Conservation (phyloP, 1,140 invertebrate species). For the Pissodes strobi region DNA sequence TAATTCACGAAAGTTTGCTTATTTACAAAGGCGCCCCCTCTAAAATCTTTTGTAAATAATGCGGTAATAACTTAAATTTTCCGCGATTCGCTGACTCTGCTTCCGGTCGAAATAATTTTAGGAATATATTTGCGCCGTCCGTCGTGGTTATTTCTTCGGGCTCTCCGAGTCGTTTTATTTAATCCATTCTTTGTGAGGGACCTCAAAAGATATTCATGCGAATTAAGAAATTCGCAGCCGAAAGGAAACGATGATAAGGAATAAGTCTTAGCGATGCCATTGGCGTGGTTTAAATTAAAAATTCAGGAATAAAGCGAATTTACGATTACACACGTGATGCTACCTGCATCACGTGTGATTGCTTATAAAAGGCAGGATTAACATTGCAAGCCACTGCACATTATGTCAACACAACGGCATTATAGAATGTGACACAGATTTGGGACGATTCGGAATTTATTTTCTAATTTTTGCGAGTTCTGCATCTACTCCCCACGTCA, state of each 20-base stretch:
- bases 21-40: slow-evolving; percentile 4
- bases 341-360: too few species aligned
- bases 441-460: too few species aligned
- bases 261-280: slow-evolving; percentile 10
- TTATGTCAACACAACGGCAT: too few species aligned
- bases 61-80: slow-evolving; percentile 32
- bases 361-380: too few species aligned
- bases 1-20: slow-evolving; percentile 5
- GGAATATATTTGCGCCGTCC: slow-evolving; percentile 22
- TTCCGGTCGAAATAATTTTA: slow-evolving; percentile 20
- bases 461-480: too few species aligned
- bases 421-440: too few species aligned
- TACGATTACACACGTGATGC: too few species aligned
- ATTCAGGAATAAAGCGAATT: too few species aligned
- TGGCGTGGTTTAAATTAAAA: background rate
- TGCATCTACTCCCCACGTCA: too few species aligned
- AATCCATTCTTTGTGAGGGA: slow-evolving; percentile 27
- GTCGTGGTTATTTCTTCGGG: too few species aligned
- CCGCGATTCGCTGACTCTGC: slow-evolving; percentile 28
- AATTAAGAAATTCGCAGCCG: slow-evolving; percentile 24
- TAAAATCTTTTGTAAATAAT: slow-evolving; percentile 26
- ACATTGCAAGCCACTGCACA: too few species aligned
- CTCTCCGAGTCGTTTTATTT: slow-evolving; percentile 22
- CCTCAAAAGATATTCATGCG: slow-evolving; percentile 24
- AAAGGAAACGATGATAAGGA: slow-evolving; percentile 22